A percentile compares a stretch with the other conserved stretches of the same genome.
phyloP scores from a whole-genome alignment of 2,888 invertebrate genomes.

The Bombylius discolor region DNA sequence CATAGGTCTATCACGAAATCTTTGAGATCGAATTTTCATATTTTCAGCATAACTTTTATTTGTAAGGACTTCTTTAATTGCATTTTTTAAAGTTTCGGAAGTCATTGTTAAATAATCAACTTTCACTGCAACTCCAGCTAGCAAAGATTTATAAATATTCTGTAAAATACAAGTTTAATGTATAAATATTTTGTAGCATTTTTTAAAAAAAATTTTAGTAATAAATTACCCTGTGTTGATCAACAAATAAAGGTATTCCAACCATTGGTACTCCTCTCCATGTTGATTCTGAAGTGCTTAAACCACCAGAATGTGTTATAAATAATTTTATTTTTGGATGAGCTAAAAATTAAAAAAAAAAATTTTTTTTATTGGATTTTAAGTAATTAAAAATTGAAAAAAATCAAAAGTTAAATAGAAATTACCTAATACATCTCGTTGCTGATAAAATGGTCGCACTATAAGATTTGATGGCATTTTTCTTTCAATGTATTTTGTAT shows the following conservation, averaged over 20 bases:
- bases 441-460: slow-evolving; percentile 39
- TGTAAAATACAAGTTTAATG: neutral
- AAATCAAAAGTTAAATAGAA: slow-evolving; percentile 7
- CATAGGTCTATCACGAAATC: slow-evolving; percentile 39
- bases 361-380: neutral
- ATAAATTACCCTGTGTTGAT: slow-evolving; percentile 19
- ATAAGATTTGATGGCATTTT: slow-evolving; percentile 36
- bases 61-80: slow-evolving; percentile 13
- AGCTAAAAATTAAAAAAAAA: slow-evolving; percentile 15
- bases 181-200: neutral
- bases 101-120: slow-evolving; percentile 17
- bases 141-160: slow-evolving; percentile 7
- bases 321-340: slow-evolving; percentile 22
- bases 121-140: slow-evolving; percentile 15
- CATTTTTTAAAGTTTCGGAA: slow-evolving; percentile 7
- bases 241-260: slow-evolving; percentile 24
- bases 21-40: slow-evolving; percentile 31
- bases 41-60: slow-evolving; percentile 16
- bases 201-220: too few species aligned
- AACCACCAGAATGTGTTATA: slow-evolving; percentile 26
- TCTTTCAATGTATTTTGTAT: slow-evolving; percentile 7
- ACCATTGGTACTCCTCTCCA: slow-evolving; percentile 27
- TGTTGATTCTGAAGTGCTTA: slow-evolving; percentile 26
- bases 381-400: neutral
- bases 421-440: slow-evolving; percentile 40